phyloP scores from a whole-genome alignment of 2,888 invertebrate genomes.

The Caprella mutica region DNA sequence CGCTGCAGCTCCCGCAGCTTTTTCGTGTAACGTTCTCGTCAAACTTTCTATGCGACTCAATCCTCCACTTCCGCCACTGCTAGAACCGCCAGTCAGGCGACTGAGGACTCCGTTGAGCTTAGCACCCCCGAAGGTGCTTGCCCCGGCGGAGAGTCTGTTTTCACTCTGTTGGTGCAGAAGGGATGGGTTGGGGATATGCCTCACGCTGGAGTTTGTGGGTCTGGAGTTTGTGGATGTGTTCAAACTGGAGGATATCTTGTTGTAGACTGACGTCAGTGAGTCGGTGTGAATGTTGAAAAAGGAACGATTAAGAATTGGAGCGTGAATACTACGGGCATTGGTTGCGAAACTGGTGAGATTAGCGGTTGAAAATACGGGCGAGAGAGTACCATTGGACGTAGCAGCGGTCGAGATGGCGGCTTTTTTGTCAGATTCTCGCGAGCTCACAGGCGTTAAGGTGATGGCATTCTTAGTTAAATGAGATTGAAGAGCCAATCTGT shows the following conservation, averaged over 20 bases:
- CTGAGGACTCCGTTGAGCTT: constrained; percentile 11
- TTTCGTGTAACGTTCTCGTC: constrained; percentile 30
- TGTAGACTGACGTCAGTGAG: too few relatives aligned
- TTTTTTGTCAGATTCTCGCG: too few relatives aligned
- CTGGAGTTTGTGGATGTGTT: too few relatives aligned
- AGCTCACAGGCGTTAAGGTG: too few relatives aligned
- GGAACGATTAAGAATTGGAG: background rate
- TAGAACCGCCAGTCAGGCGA: constrained; percentile 2
- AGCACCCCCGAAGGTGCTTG: background rate
- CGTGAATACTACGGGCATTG: too few relatives aligned
- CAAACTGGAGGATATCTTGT: too few relatives aligned
- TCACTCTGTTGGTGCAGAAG: constrained; percentile 29
- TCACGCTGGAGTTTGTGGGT: constrained; percentile 29
- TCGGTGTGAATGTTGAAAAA: background rate
- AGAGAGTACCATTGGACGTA: too few relatives aligned
- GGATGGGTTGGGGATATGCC: constrained; percentile 33
- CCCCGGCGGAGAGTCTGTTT: constrained; percentile 17
- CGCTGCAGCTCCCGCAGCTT: constrained; percentile 23
- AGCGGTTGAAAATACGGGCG: too few relatives aligned
- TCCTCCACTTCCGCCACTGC: constrained; percentile 9
- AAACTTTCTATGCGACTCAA: constrained; percentile 28
- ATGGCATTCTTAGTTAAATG: too few relatives aligned
- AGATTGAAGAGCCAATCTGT: too few relatives aligned
- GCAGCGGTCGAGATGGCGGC: too few relatives aligned
- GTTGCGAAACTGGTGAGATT: too few relatives aligned